These are phyloP conservation scores for Dolichopus griseipennis DNA, from an alignment of 2,888 invertebrate genomes.

Conservation along the genomic window DNA sequence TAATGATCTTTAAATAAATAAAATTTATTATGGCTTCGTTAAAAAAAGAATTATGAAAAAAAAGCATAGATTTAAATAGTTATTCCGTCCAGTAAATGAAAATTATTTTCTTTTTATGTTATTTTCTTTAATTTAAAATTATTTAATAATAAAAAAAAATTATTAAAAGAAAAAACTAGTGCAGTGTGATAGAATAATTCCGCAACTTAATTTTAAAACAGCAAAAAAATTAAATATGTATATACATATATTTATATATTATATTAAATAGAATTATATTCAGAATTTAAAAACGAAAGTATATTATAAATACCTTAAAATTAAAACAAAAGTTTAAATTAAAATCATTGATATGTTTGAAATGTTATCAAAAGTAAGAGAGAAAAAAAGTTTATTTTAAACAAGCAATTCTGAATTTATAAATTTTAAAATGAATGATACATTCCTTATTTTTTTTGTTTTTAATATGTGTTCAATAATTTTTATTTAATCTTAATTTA, in stretches of 20 bases:
- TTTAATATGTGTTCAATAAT: not conserved
- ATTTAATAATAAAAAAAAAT: not conserved
- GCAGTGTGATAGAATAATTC: slow-evolving; percentile 1
- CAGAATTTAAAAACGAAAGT: too few relatives aligned
- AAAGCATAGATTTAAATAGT: not conserved
- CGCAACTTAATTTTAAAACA: not conserved
- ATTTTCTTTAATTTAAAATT: too few relatives aligned
- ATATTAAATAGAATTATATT: not conserved
- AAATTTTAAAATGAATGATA: not conserved
- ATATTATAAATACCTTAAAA: not conserved
- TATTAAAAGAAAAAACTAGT: slow-evolving; percentile 1
- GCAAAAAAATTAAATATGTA: not conserved
- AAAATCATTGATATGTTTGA: too few relatives aligned
- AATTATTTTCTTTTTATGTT: not conserved
- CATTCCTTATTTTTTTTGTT: not conserved
- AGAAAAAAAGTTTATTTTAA: too few relatives aligned
- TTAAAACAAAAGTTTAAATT: not conserved
- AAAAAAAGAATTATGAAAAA: not conserved
- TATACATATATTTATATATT: too few relatives aligned
- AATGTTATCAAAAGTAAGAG: too few relatives aligned
- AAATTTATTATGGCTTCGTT: not conserved
- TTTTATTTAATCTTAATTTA: not conserved
- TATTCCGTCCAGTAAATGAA: slow-evolving; percentile 3
- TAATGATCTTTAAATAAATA: not conserved
- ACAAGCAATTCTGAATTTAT: not conserved